These are phyloP conservation scores for Oncorhynchus kisutch DNA, from an alignment of 2,113 vertebrate genomes.

Conservation along the genomic window DNA sequence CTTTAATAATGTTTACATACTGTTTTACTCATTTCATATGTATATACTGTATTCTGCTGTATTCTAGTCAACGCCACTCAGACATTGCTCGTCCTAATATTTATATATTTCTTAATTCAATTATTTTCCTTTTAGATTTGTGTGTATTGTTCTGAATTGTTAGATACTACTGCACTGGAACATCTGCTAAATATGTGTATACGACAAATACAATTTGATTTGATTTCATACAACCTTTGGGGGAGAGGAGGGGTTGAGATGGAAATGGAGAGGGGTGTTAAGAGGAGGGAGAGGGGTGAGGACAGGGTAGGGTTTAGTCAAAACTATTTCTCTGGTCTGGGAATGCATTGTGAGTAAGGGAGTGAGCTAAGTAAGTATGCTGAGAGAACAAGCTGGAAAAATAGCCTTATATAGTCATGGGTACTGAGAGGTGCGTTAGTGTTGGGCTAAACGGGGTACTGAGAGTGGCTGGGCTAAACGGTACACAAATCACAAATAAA, in stretches of 20 bases:
- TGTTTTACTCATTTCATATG: no score
- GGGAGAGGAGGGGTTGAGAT: slow-evolving; percentile 1
- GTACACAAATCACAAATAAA: no score
- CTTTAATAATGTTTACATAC: no score
- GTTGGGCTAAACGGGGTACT: background rate
- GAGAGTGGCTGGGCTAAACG: no score
- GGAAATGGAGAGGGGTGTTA: background rate
- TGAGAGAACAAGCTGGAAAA: slow-evolving; percentile 19
- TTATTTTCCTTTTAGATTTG: no score
- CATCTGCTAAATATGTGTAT: no score
- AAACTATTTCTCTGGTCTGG: slow-evolving; percentile 42
- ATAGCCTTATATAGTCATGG: slow-evolving; percentile 47
- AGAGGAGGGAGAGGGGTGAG: background rate
- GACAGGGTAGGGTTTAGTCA: background rate
- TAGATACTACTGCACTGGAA: no score
- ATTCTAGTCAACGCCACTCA: no score
- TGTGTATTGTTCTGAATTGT: no score
- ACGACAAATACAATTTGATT: background rate
- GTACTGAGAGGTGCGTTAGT: slow-evolving; percentile 7
- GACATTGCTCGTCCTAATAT: no score
- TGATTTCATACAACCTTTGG: slow-evolving; percentile 20
- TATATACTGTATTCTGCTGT: no score
- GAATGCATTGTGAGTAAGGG: slow-evolving; percentile 40
- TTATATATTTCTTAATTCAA: no score
- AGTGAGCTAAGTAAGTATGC: slow-evolving; percentile 4